phyloP scores from a whole-genome alignment of 2,113 vertebrate genomes.

The Parus major region DNA sequence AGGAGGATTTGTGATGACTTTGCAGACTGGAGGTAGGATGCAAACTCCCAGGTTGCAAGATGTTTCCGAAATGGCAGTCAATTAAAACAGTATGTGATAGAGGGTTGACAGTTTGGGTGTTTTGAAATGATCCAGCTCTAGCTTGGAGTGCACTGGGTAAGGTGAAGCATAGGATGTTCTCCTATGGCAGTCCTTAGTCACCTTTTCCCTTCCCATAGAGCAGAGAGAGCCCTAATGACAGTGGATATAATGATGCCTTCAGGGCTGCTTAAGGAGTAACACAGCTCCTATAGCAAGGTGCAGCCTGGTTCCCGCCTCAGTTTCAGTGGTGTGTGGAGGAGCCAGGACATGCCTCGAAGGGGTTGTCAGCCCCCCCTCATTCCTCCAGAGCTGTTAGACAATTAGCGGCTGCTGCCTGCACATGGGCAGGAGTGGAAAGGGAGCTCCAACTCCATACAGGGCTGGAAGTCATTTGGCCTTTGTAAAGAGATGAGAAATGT shows the following conservation, averaged over 20 bases:
- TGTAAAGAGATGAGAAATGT: not conserved
- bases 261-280: conserved; percentile 52
- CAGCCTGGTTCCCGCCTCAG: not conserved
- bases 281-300: not conserved
- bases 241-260: conserved; percentile 60
- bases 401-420: not conserved
- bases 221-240: conserved; percentile 27
- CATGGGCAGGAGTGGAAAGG: not conserved
- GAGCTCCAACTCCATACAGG: not conserved
- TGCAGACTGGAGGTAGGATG: not conserved
- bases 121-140: not conserved
- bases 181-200: conserved; percentile 13
- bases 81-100: conserved; percentile 42
- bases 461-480: not conserved
- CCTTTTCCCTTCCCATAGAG: conserved; percentile 4
- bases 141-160: not conserved
- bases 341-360: conserved; percentile 14
- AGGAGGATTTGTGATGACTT: conserved; percentile 13
- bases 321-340: not conserved
- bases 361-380: not conserved
- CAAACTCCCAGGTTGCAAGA: not conserved
- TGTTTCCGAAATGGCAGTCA: conserved; percentile 32
- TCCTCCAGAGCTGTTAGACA: not conserved
- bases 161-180: not conserved
- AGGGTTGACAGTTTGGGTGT: conserved; percentile 29